These are phyloP conservation scores for Cheilosia impressa DNA, from an alignment of 2,888 invertebrate species.

Conservation along the genomic window DNA sequence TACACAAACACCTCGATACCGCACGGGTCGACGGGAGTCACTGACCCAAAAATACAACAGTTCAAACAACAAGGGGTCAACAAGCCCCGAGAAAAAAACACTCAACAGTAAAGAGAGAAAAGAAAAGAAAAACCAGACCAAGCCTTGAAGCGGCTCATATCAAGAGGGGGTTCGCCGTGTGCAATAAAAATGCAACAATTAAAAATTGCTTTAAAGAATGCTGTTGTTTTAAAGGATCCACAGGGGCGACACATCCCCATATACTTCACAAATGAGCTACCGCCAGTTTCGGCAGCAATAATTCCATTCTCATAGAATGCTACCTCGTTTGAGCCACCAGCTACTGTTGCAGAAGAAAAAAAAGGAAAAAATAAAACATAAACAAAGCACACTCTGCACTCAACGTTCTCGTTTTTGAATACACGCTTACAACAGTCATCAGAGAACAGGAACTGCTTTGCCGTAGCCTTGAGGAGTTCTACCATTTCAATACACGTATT, in stretches of 20 bases:
- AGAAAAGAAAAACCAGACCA: no score
- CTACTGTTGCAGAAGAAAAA: neutral
- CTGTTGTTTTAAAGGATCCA: no score
- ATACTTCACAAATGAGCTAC: slow-evolving; percentile 4
- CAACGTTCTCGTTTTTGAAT: neutral
- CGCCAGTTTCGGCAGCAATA: neutral
- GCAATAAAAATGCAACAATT: no score
- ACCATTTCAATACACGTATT: neutral
- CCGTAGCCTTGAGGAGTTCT: slow-evolving; percentile 6
- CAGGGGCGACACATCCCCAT: neutral
- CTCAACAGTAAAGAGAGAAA: no score
- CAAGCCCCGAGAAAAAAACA: no score
- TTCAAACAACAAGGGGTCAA: no score
- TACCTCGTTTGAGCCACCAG: neutral
- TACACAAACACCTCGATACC: no score
- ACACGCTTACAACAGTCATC: neutral
- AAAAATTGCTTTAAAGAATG: no score
- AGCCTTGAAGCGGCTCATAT: no score
- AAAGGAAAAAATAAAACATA: neutral
- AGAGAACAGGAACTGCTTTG: slow-evolving; percentile 15
- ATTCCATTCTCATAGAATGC: neutral
- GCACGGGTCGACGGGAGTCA: no score
- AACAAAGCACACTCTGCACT: neutral
- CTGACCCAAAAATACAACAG: no score
- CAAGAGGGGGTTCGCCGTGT: no score